Base-by-base conservation (phyloP, 2,797 vertebrate species). In the Anabas testudineus region DNA sequence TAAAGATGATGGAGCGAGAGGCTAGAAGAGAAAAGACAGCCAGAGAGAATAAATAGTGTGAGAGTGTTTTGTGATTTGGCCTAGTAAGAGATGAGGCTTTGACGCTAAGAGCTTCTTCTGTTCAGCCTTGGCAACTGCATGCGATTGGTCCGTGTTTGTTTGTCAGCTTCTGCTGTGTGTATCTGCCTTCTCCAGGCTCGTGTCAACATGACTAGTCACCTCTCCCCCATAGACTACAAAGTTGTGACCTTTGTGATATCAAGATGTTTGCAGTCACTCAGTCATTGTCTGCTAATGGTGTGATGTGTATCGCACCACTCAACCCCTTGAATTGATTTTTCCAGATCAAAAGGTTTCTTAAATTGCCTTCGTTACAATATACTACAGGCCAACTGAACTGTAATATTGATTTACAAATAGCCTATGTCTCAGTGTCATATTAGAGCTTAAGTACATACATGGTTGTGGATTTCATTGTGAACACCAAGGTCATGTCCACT, bases 331-430 rank as follows among this genome's bases (percentile, higher is more conserved):
- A 87, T 87, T 2, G 63, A 86, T 71, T 66, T 51, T 45, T 65
- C 37, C 52, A 43, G 67, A 70, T 80, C 5, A 26, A 83, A 65
- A 52, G 81, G 76, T 87, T 76, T 64, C 77, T 75, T 78, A 83
- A 79, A 78, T 52, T 67, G 71, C 55, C 65, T 24, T 6, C 66
- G 76, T 83, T 83, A 89, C 73, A 81, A 76, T 77, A 65, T 53
- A 85, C 82, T 72, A 78, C 62, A 59, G 74, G 55, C 22, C 43
- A 32, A 74, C 10, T 69, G 59, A 84, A 81, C 52, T 53, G 66
- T 22, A n/a, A 21, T 79, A 88, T 86, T 62, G 82, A 89, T 90
- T 65, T 10, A 53, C 30, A 67, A 68, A 75, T 42, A 28, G 39
- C 6, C 26, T 3, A 71, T 74, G 80, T 42, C 61, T 72, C 39